Evolutionary conservation across 2,113 vertebrate species (phyloP).

Genomic region (Columba janthina): DNA sequence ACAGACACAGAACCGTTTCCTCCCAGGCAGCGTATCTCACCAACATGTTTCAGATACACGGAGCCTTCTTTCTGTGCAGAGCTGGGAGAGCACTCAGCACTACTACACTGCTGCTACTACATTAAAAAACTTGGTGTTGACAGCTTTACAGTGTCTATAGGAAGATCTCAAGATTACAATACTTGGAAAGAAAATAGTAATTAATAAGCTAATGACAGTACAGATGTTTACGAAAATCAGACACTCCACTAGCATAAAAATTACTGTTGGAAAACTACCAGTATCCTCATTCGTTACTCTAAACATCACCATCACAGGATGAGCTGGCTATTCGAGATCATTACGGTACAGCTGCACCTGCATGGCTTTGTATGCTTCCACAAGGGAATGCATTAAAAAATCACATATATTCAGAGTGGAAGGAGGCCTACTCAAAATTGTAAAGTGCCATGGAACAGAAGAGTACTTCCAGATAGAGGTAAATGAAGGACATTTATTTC

Average conservation of each 20-base stretch:
- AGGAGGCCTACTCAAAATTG: not conserved
- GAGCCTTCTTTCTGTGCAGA: not conserved
- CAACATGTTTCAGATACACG: rapidly evolving
- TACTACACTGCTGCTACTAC: not conserved
- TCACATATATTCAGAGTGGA: not conserved
- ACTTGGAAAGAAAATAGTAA: not conserved
- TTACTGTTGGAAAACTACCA: not conserved
- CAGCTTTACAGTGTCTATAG: not conserved
- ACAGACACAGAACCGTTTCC: not conserved
- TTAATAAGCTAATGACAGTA: not conserved
- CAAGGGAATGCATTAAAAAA: not conserved
- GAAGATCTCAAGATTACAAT: not conserved
- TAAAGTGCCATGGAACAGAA: not conserved
- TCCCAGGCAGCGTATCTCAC: not conserved
- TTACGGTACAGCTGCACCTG: not conserved
- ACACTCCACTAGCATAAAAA: not conserved
- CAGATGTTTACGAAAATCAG: not conserved
- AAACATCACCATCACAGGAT: not conserved
- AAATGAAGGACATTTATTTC: not conserved
- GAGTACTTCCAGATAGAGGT: not conserved
- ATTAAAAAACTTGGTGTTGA: not conserved
- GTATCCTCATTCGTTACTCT: not conserved
- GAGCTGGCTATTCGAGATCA: not conserved
- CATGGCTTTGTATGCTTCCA: not conserved
- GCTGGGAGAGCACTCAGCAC: not conserved